Base-by-base conservation (phyloP, 2,113 vertebrate species). In the Vidua macroura region DNA sequence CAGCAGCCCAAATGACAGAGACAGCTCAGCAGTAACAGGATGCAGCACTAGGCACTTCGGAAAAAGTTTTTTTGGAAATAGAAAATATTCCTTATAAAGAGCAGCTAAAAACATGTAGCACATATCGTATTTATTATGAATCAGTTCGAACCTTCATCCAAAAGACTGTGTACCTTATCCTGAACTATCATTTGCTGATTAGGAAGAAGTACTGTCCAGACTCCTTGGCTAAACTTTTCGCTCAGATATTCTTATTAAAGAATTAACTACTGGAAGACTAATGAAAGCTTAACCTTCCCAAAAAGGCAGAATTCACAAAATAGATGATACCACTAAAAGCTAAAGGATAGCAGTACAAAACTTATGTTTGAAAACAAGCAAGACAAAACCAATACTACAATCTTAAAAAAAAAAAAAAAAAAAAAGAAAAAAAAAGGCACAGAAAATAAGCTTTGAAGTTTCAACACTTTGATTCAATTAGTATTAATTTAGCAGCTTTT, bases 111-210 rank as follows among this genome's bases (percentile, higher is more conserved):
- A 16, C 55, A 66, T 2, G 25, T 30, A 79, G 44, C 7, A 76
- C 43, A 48, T 35, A 70, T 74, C 1, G 6, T n/a, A 60, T 68
- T 88, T 88, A 75, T 72, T 39, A 82, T 19, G 6, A 73, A 84
- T 68, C 75, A 83, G 82, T 33, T 53, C 81, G 53, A 92, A 91
- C 58, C 75, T 92, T 84, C 56, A 83, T 88, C 83, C 79, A 86
- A 86, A 69, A 87, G 68, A 53, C 23, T 35, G 64, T 22, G 23
- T 68, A 76, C 41, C 74, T 95, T 93, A 80, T 53, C n/a, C 68
- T 63, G 62, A 90, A 76, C 53, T 62, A 92, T 81, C 55, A 66
- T 53, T 56, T 80, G 46, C 48, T 80, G 79, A 93, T 93, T 88
- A 90, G 49, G 84, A 90, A 84, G 41, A 85, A 89, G 43, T 33